Evolutionary conservation across 2,113 vertebrate genomes (phyloP).

Genomic region (Engystomops pustulosus): DNA sequence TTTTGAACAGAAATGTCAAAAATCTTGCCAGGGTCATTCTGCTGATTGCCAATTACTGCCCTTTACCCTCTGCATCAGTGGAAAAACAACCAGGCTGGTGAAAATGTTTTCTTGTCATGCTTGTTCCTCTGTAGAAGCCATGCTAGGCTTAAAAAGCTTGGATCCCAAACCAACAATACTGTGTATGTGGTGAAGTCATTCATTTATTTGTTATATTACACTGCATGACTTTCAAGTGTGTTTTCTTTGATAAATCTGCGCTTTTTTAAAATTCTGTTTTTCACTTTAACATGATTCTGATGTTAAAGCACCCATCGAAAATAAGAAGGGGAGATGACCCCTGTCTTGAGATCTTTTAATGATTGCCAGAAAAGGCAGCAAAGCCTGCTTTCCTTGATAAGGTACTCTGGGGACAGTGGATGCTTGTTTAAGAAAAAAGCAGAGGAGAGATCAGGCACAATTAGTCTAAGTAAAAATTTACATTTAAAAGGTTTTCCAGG

Average conservation of each 20-base stretch:
- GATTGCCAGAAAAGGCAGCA: not conserved
- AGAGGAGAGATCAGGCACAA: not conserved
- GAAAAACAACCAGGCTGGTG: conserved; percentile 33
- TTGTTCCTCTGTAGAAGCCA: conserved; percentile 23
- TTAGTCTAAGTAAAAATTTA: too few species aligned
- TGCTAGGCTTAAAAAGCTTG: conserved; percentile 11
- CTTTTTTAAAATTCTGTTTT: not conserved
- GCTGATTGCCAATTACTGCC: conserved; percentile 57
- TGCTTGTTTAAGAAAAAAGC: not conserved
- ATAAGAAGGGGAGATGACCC: not conserved
- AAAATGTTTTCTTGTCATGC: conserved; percentile 19
- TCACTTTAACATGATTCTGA: not conserved
- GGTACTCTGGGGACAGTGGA: not conserved
- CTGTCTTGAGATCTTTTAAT: not conserved
- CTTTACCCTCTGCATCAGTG: conserved; percentile 52
- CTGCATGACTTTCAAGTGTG: conserved; percentile 1
- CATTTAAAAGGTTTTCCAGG: too few species aligned
- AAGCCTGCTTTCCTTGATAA: not conserved
- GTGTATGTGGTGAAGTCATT: conserved; percentile 31
- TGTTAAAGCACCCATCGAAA: conserved; percentile 1
- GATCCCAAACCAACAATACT: not conserved
- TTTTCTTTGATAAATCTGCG: conserved; percentile 15
- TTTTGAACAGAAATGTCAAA: conserved; percentile 55
- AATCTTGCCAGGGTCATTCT: conserved; percentile 47
- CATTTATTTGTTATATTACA: conserved; percentile 20